phyloP scores from a whole-genome alignment of 1,140 invertebrate species.

The Penaeus vannamei region DNA sequence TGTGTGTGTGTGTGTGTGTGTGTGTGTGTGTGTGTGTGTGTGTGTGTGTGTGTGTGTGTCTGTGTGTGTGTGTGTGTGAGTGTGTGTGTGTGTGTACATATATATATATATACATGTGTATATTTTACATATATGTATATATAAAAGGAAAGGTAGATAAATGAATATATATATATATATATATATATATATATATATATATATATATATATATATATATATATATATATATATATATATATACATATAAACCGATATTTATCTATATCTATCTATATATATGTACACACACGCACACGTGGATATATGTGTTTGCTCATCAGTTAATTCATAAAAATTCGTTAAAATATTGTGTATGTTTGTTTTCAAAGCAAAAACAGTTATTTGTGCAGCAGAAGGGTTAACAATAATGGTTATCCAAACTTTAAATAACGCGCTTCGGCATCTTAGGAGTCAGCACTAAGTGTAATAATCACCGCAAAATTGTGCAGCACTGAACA shows the following conservation, averaged over 20 bases:
- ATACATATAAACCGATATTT: neutral
- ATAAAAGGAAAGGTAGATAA: neutral
- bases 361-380: no score
- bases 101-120: neutral
- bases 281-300: neutral
- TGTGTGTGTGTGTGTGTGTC: neutral
- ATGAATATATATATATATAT: neutral
- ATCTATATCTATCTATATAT: neutral
- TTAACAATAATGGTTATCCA: no score
- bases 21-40: neutral
- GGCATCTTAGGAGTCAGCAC: no score
- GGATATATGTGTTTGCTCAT: neutral
- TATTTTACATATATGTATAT: neutral
- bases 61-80: neutral
- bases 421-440: no score
- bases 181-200: neutral
- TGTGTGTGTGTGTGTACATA: neutral
- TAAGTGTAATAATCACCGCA: no score
- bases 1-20: constrained; percentile 12
- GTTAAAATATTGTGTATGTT: neutral
- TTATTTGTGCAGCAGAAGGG: no score
- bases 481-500: no score
- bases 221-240: neutral
- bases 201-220: neutral
- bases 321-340: neutral